These are phyloP conservation scores for Philhelius pedissequus DNA, from an alignment of 2,888 invertebrate species.

Conservation along the genomic window DNA sequence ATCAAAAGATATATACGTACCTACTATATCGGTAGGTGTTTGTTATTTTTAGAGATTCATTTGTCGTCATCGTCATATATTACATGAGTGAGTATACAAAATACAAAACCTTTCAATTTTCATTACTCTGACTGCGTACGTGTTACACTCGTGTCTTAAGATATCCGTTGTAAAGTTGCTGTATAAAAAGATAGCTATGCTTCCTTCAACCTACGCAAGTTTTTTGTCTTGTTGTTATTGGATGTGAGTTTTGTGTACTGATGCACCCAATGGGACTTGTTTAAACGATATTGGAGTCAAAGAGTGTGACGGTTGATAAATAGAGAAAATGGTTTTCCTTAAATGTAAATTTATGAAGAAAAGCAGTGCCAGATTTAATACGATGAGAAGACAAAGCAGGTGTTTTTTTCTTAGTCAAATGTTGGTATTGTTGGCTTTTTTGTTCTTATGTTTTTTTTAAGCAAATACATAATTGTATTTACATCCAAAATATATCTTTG, in stretches of 20 bases:
- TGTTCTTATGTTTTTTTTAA: too few relatives aligned
- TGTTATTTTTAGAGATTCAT: constrained; percentile 65
- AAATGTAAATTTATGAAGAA: constrained; percentile 16
- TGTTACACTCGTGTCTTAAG: constrained; percentile 30
- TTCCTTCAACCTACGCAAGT: constrained; percentile 34
- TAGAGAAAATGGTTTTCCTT: constrained; percentile 8
- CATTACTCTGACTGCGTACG: constrained; percentile 39
- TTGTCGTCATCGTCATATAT: constrained; percentile 49
- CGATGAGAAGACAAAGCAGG: not conserved
- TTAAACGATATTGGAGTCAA: constrained; percentile 25
- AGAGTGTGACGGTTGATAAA: constrained; percentile 49
- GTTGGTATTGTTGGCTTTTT: too few relatives aligned
- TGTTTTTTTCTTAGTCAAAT: too few relatives aligned
- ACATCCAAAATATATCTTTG: too few relatives aligned
- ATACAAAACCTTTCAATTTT: constrained; percentile 57
- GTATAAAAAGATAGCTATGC: not conserved
- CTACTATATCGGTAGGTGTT: constrained; percentile 16
- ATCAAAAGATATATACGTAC: constrained; percentile 39
- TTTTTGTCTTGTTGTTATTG: not conserved
- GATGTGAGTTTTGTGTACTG: not conserved
- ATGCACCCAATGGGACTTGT: constrained; percentile 42
- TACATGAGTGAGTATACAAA: constrained; percentile 22
- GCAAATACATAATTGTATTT: too few relatives aligned
- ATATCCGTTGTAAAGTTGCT: constrained; percentile 17
- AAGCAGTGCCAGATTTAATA: not conserved